A percentile compares a stretch with the other conserved stretches of the same genome.
phyloP scores from a whole-genome alignment of 1,140 invertebrate genomes.

The Thaumatotibia leucotreta region DNA sequence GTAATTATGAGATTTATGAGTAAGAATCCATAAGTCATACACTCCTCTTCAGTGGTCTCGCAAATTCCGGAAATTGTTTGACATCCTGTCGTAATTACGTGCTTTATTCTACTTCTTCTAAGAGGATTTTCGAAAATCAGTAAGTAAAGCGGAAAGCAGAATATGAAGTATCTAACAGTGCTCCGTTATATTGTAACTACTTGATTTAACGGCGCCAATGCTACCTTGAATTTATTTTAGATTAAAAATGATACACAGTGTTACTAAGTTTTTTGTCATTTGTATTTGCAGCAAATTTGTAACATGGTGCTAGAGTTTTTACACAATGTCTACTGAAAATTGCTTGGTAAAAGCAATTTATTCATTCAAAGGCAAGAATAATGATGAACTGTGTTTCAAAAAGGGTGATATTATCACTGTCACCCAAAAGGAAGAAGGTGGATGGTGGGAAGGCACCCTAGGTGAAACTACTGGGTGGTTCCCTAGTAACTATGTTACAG shows the following conservation, averaged over 20 bases:
- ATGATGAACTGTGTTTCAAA: constrained; percentile 97
- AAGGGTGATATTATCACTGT: constrained; percentile 98
- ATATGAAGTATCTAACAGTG: background rate
- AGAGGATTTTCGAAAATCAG: background rate
- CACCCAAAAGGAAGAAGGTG: constrained; percentile 93
- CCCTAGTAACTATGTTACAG: constrained; percentile 97
- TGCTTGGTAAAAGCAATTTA: constrained; percentile 92
- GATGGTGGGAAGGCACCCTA: constrained; percentile 98
- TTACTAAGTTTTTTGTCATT: background rate
- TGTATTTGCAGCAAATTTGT: constrained; percentile 27
- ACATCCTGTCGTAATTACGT: constrained; percentile 1
- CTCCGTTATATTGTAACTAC: background rate
- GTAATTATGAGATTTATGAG: no score
- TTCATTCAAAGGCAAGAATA: constrained; percentile 96
- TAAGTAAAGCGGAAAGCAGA: background rate
- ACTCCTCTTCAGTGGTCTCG: background rate
- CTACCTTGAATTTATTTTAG: constrained; percentile 9
- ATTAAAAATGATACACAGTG: background rate
- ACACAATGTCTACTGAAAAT: constrained; percentile 79
- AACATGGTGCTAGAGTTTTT: constrained; percentile 47
- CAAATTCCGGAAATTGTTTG: constrained; percentile 5
- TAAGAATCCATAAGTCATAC: background rate
- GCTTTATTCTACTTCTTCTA: background rate
- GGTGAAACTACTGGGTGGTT: constrained; percentile 98
- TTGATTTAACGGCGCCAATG: background rate